phyloP scores from a whole-genome alignment of 2,797 vertebrate species.

The Neosalanx taihuensis region DNA sequence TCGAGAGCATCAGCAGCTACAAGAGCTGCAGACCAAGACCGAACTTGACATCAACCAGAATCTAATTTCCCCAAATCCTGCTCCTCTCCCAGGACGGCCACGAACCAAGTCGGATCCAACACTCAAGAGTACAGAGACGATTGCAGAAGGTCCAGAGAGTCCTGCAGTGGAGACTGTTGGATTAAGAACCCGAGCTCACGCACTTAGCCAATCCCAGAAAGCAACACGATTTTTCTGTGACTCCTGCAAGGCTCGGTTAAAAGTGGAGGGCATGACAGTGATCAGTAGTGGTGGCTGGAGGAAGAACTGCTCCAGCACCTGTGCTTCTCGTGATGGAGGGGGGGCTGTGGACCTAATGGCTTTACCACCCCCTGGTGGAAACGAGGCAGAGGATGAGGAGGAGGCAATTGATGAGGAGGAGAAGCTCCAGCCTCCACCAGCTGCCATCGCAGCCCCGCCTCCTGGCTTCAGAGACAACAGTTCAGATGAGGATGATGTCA shows the following conservation, averaged over 20 bases:
- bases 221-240: conserved; percentile 85
- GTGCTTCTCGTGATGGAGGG: conserved; percentile 80
- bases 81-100: conserved; percentile 75
- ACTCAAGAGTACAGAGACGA: conserved; percentile 85
- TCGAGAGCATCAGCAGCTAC: conserved; percentile 89
- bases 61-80: conserved; percentile 85
- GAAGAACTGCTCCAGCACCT: conserved; percentile 72
- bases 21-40: conserved; percentile 80
- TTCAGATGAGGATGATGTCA: conserved; percentile 94
- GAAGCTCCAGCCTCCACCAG: conserved; percentile 79
- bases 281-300: conserved; percentile 58
- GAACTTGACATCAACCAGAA: conserved; percentile 93
- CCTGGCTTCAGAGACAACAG: conserved; percentile 98
- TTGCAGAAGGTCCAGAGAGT: conserved; percentile 66
- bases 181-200: conserved; percentile 85
- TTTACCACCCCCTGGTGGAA: conserved; percentile 91
- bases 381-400: conserved; percentile 83
- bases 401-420: conserved; percentile 64
- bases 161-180: conserved; percentile 68
- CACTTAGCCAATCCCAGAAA: conserved; percentile 82
- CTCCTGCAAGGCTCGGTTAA: conserved; percentile 90
- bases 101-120: conserved; percentile 97
- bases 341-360: conserved; percentile 91
- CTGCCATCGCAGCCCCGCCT: conserved; percentile 91
- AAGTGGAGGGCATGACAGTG: conserved; percentile 67